Conservation (phyloP, 2,113 vertebrate genomes). For the Poeciliopsis retropinna region DNA sequence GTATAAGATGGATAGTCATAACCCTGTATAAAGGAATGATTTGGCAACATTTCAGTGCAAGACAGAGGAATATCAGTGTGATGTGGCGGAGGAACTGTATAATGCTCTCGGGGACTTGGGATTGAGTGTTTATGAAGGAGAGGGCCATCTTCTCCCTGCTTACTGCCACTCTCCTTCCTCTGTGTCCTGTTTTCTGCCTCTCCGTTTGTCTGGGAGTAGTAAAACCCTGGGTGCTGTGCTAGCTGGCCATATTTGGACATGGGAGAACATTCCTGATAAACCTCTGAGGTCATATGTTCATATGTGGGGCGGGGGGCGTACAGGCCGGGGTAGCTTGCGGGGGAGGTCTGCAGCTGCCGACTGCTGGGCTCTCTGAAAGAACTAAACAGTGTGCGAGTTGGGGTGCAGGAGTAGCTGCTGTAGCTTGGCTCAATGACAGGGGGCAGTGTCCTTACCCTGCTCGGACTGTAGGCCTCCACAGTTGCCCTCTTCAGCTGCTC, state of each 20-base stretch:
- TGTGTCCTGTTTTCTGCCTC: constrained; percentile 73
- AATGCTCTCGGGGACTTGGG: constrained; percentile 69
- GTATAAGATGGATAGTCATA: constrained; percentile 61
- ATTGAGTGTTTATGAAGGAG: constrained; percentile 57
- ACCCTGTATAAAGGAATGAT: constrained; percentile 57
- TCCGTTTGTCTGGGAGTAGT: constrained; percentile 76
- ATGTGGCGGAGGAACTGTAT: constrained; percentile 34
- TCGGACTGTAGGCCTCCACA: constrained; percentile 57
- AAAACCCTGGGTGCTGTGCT: constrained; percentile 72
- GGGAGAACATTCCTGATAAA: constrained; percentile 74
- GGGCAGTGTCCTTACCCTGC: constrained; percentile 48
- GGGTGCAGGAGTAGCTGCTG: constrained; percentile 59
- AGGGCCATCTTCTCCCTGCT: constrained; percentile 63
- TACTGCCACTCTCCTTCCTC: constrained; percentile 53
- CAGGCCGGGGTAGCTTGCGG: constrained; percentile 59
- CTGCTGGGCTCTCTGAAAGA: constrained; percentile 76
- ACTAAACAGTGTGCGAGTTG: constrained; percentile 53
- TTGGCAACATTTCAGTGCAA: constrained; percentile 45
- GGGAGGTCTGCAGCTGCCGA: constrained; percentile 63
- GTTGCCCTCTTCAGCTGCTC: constrained; percentile 68
- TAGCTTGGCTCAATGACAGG: constrained; percentile 73
- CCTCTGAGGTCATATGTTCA: constrained; percentile 74
- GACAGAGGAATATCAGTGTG: constrained; percentile 62
- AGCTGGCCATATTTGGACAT: constrained; percentile 73
- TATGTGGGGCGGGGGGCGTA: constrained; percentile 67